These are phyloP conservation scores for Pteria penguin DNA, from an alignment of 2,888 invertebrate species.

Conservation along the genomic window DNA sequence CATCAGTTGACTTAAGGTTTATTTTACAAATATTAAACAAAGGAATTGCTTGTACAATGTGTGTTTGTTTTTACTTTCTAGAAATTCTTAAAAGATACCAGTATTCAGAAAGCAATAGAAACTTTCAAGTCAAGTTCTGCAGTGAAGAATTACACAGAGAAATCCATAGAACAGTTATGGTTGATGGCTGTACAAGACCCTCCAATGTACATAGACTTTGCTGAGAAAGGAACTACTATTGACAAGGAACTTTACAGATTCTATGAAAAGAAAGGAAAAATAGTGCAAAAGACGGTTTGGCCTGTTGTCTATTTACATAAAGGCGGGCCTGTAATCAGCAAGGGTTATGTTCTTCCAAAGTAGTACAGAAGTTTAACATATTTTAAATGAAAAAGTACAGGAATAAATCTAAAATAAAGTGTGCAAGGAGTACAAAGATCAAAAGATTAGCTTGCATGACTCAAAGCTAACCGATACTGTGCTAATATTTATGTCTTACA, in stretches of 20 bases:
- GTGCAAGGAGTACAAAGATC: too few species aligned
- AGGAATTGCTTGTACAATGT: not conserved
- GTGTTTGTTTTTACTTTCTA: not conserved
- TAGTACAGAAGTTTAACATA: too few species aligned
- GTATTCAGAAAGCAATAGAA: not conserved
- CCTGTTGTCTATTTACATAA: conserved; percentile 21
- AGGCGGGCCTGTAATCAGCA: conserved; percentile 20
- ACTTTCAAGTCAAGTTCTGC: not conserved
- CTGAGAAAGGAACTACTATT: not conserved
- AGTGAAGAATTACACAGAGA: not conserved
- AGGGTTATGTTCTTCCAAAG: conserved; percentile 20
- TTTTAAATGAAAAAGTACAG: too few species aligned
- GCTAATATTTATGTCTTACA: too few species aligned
- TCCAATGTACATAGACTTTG: conserved; percentile 10
- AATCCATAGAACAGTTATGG: conserved; percentile 17
- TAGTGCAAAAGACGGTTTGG: conserved; percentile 13
- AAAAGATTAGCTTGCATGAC: too few species aligned
- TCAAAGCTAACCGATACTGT: too few species aligned
- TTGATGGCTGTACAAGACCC: conserved; percentile 22
- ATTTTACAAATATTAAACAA: not conserved
- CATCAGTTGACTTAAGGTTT: too few species aligned
- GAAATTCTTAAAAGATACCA: conserved; percentile 3
- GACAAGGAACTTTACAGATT: conserved; percentile 20
- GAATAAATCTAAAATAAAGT: too few species aligned
- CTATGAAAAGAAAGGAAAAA: conserved; percentile 7